Base-by-base conservation (phyloP, 2,888 invertebrate species). In the Xestia ashworthii region DNA sequence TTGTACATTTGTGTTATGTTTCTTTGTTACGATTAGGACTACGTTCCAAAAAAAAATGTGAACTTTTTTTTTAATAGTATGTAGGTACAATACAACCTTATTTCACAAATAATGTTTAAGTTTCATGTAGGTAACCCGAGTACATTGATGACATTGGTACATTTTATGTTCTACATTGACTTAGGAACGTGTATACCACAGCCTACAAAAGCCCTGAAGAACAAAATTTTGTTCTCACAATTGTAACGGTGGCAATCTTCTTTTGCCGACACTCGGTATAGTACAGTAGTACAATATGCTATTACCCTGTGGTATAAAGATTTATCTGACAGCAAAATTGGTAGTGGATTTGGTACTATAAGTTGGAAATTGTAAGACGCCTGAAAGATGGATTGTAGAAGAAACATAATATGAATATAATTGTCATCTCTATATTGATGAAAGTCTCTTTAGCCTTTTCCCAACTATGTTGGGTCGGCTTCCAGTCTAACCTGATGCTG, bases 181-280 rank as follows among this genome's bases (percentile, higher is more conserved):
- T 41, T 11, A 64, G 22, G 22, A 41, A 41, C 14, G 44, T 65
- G 8, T n/a, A n/a, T 44, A 44, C n/a, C 44, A 65, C 65, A 65
- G 44, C 22, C 14, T 16, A 65, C 14, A 44, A 64, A 38, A 44
- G 65, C 65, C 44, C n/a, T 65, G 16, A 4, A 16, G 8, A 65
- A 65, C n/a, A 44, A 65, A 65, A 65, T 25, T 3, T 44, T 16
- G 65, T n/a, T 65, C n/a, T 44, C 41, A 44, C 65, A 65, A 65
- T 65, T 44, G 65, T 44, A 16, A 65, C 44, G 44, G 44, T 65
- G 65, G 44, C 65, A 44, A 65, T 44, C 44, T 16, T n/a, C n/a
- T 65, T 14, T 25, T 44, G 16, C 65, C n/a, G 16, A 64, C 65
- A 65, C 16, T 44, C 16, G 8, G 44, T n/a, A n/a, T 64, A 41